Percentiles rank a stretch among this genome's conserved stretches.
Evolutionary conservation across 2,888 invertebrate genomes (phyloP).

Genomic region (Acronicta psi): DNA sequence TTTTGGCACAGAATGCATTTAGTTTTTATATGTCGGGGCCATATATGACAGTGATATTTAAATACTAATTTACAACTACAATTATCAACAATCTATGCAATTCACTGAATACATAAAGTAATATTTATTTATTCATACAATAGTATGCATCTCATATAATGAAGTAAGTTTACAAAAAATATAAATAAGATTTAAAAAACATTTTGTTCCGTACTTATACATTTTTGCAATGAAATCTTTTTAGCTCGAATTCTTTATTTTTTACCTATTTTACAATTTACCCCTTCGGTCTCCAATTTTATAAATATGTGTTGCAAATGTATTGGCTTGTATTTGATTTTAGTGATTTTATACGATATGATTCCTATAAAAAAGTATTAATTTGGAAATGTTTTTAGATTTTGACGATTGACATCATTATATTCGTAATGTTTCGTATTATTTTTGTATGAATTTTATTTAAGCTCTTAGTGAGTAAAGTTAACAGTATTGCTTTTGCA

Average conservation of each 20-base stretch:
- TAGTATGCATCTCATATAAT: not conserved
- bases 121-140: not conserved
- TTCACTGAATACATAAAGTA: constrained; percentile 8
- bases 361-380: constrained; percentile 61
- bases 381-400: constrained; percentile 34
- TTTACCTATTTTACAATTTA: not conserved
- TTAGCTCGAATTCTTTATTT: constrained; percentile 5
- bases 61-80: constrained; percentile 51
- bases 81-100: constrained; percentile 27
- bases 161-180: constrained; percentile 1
- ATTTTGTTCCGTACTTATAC: constrained; percentile 7
- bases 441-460: constrained; percentile 36
- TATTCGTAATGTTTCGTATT: constrained; percentile 29
- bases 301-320: constrained; percentile 3
- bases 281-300: not conserved
- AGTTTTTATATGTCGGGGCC: constrained; percentile 69
- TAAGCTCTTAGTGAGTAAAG: constrained; percentile 14
- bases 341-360: constrained; percentile 44
- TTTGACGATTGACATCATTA: constrained; percentile 10
- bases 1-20: constrained; percentile 60
- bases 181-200: not conserved
- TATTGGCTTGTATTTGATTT: constrained; percentile 5
- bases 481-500: constrained; percentile 55
- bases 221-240: constrained; percentile 1
- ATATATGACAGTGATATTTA: constrained; percentile 75